Percentiles rank a stretch among this genome's conserved stretches.
Evolutionary conservation across 2,888 invertebrate species (phyloP).

Genomic region (Mellilla xanthometata): DNA sequence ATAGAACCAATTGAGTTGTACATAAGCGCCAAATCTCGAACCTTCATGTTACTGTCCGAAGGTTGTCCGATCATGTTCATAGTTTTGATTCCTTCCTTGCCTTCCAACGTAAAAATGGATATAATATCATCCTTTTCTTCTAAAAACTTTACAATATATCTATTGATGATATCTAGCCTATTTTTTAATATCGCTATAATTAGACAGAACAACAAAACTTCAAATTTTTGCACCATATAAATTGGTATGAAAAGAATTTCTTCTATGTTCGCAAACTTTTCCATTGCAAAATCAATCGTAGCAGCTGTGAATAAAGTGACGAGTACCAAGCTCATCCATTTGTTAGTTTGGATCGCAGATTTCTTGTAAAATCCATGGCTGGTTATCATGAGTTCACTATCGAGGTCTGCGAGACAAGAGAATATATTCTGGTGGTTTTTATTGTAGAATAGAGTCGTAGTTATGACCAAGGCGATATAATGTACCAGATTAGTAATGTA

Average conservation of each 20-base stretch:
- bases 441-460: constrained; percentile 12
- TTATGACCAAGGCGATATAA: constrained; percentile 22
- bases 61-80: constrained; percentile 42
- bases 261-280: background rate
- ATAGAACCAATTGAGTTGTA: constrained; percentile 52
- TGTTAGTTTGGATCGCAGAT: constrained; percentile 30
- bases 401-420: constrained; percentile 13
- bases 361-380: constrained; percentile 24
- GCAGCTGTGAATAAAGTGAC: constrained; percentile 30
- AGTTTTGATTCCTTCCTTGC: constrained; percentile 29
- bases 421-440: constrained; percentile 16
- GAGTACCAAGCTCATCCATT: constrained; percentile 27
- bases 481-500: constrained; percentile 30
- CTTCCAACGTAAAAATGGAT: constrained; percentile 37
- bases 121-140: constrained; percentile 35
- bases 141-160: constrained; percentile 44
- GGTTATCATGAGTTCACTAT: constrained; percentile 13
- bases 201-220: constrained; percentile 48
- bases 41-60: constrained; percentile 41
- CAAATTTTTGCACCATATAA: constrained; percentile 47
- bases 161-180: constrained; percentile 48
- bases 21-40: constrained; percentile 48
- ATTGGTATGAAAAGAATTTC: constrained; percentile 34
- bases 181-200: constrained; percentile 43
- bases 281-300: background rate